Conservation (phyloP, 1,140 invertebrate species). For the Dreissena polymorpha region DNA sequence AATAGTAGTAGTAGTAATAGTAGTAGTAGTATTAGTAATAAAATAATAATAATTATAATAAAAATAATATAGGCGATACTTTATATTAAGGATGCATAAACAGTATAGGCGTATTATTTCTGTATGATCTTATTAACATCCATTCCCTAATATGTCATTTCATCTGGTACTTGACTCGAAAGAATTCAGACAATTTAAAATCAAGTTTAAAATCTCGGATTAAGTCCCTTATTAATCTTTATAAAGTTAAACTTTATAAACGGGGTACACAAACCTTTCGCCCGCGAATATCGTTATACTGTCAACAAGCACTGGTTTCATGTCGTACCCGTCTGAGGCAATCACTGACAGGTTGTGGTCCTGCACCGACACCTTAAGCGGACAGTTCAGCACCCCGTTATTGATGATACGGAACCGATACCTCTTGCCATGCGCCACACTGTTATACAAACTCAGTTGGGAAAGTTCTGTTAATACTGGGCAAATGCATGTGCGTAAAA, state of each 20-base stretch:
- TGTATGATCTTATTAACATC: no score
- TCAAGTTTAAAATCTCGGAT: no score
- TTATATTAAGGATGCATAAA: no score
- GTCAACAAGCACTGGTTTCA: conserved; percentile 85
- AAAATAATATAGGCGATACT: no score
- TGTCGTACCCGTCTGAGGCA: conserved; percentile 88
- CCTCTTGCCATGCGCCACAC: conserved; percentile 52
- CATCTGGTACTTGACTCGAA: no score
- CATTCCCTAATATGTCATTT: no score
- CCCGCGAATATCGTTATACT: conserved; percentile 62
- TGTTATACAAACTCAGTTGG: background rate
- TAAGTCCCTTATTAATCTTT: no score
- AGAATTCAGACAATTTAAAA: no score
- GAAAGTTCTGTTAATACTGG: background rate
- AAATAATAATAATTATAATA: no score
- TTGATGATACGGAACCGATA: conserved; percentile 70
- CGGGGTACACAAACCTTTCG: conserved; percentile 48
- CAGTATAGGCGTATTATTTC: no score
- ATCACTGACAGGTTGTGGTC: conserved; percentile 81
- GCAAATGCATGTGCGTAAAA: background rate
- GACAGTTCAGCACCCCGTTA: conserved; percentile 61
- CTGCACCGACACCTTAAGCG: conserved; percentile 86
- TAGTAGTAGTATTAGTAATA: no score
- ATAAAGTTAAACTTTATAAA: background rate
- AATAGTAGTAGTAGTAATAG: no score